Base-by-base conservation (phyloP, 2,113 vertebrate genomes). In the Martes martes region DNA sequence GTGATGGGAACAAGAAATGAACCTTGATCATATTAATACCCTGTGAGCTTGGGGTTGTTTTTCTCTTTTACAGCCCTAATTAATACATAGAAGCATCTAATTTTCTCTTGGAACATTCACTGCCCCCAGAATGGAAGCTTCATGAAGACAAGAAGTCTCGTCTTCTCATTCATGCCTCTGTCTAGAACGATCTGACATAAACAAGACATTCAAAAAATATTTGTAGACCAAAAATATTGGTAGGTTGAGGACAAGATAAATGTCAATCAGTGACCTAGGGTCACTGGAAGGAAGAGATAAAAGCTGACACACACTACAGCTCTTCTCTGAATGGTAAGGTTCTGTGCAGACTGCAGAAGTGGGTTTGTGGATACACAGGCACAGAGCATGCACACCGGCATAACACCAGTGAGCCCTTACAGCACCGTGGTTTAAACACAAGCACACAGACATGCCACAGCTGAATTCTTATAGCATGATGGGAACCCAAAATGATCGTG, bases 211-310 rank as follows among this genome's bases (percentile, higher is more conserved):
- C 47, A 52, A 36, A 82, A 84, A 96, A 88, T 21, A 45, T 50
- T 7, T 87, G 24, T 9, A 80, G 26, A 87, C 45, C 83, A 91
- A 93, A 91, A 93, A 76, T 80, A 71, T 39, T 28, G 89, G 36
- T 65, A 81, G 89, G 39, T 4, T 61, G 59, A 79, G 52, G 23
- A 15, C 9, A 39, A 31, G 31, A 42, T 47, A 57, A 94, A 79
- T 21, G 31, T 42, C n/a, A 31, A 19, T 73, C 15, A 6, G 63
- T n/a, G 82, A 61, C 18, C 19, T 1, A 24, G 9, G 80, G 57
- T 84, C 94, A 61, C 14, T 52, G 73, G 50, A 36, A 82, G 78
- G 28, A 71, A 24, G 24, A 86, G n/a, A 79, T 50, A 18, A 87
- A 95, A 45, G 28, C 57, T 79, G 4, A 52, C 19, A 39, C 2